phyloP scores from a whole-genome alignment of 30 jellyfish, hydroid and myxozoan genomes.

The Mastigias papua region DNA sequence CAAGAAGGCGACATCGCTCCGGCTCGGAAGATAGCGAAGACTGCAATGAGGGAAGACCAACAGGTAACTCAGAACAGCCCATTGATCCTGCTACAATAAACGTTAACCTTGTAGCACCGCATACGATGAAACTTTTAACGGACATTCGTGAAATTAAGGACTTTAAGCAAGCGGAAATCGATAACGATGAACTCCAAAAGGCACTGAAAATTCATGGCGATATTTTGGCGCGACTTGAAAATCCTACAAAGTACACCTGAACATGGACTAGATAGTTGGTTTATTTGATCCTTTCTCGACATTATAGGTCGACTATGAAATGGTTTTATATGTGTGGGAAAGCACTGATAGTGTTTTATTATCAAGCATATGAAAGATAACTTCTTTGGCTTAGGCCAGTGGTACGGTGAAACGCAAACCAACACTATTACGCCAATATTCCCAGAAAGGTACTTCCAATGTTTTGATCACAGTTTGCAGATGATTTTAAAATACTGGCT shows the following conservation, averaged over 20 bases:
- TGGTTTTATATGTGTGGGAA: not conserved
- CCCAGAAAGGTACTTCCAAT: not conserved
- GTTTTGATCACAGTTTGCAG: not conserved
- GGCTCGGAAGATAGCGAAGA: slow-evolving; percentile 39
- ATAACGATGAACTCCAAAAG: slow-evolving; percentile 81
- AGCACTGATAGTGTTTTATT: not conserved
- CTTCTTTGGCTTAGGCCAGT: not conserved
- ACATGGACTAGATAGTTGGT: slow-evolving; percentile 22
- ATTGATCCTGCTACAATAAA: slow-evolving; percentile 73
- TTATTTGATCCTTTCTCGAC: slow-evolving; percentile 11
- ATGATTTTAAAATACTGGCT: not conserved
- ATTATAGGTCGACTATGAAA: slow-evolving; percentile 7
- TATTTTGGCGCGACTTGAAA: slow-evolving; percentile 92
- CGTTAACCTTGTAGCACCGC: slow-evolving; percentile 85
- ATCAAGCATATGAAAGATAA: not conserved
- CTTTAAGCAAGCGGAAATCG: slow-evolving; percentile 81
- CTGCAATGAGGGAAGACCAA: slow-evolving; percentile 38
- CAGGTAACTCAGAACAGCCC: slow-evolving; percentile 24
- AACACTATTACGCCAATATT: not conserved
- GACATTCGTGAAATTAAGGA: slow-evolving; percentile 90
- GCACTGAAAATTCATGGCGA: slow-evolving; percentile 90
- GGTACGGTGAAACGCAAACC: not conserved
- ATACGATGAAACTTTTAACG: slow-evolving; percentile 87
- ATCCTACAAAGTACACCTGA: slow-evolving; percentile 80
- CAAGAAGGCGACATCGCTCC: slow-evolving; percentile 41